phyloP scores from a whole-genome alignment of 2,888 invertebrate species.

The Drosophila infuscata region DNA sequence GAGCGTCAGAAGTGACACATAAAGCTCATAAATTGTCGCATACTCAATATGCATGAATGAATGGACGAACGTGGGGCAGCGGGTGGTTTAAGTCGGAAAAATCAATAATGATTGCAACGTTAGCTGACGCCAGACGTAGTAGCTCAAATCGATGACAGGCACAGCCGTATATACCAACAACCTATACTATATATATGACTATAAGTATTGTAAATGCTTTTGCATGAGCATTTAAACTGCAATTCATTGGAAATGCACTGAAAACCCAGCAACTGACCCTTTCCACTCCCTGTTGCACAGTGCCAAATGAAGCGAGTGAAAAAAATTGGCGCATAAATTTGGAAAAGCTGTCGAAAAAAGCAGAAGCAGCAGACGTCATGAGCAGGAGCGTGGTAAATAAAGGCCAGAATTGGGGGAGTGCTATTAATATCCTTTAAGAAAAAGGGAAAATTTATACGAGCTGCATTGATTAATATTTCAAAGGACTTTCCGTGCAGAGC shows the following conservation, averaged over 20 bases:
- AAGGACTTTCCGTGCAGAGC: neutral
- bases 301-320: conserved; percentile 28
- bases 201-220: conserved; percentile 7
- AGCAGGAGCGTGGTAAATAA: conserved; percentile 23
- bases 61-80: neutral
- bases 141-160: conserved; percentile 56
- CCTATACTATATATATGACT: neutral
- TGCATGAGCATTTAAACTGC: conserved; percentile 24
- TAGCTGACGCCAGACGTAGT: conserved; percentile 21
- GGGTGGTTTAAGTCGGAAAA: conserved; percentile 42
- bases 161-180: conserved; percentile 9
- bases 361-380: conserved; percentile 36
- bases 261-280: conserved; percentile 27
- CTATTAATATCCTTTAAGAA: conserved; percentile 19
- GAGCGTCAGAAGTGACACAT: conserved; percentile 77
- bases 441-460: neutral
- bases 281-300: conserved; percentile 3
- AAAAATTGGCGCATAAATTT: conserved; percentile 62
- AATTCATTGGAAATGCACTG: conserved; percentile 45
- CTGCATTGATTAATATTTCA: neutral
- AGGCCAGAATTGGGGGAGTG: neutral
- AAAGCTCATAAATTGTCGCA: conserved; percentile 78
- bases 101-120: conserved; percentile 71
- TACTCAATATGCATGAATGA: conserved; percentile 63
- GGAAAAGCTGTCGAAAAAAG: conserved; percentile 46